A percentile compares a stretch with the other conserved stretches of the same genome.
phyloP scores from a whole-genome alignment of 2,113 vertebrate species.

The Entelurus aequoreus region DNA sequence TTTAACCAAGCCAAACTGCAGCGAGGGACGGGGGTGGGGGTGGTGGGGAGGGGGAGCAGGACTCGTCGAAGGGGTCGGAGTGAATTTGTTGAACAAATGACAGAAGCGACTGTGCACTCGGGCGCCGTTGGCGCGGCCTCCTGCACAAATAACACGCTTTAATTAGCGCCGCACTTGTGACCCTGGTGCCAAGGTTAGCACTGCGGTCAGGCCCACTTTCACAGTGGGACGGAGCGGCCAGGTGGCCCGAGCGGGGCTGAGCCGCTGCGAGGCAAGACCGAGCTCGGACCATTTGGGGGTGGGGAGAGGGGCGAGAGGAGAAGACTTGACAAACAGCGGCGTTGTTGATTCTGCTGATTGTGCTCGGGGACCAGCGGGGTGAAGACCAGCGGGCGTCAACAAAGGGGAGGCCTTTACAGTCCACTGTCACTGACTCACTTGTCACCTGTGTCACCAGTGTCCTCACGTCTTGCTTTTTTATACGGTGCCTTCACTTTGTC shows the following conservation, averaged over 20 bases:
- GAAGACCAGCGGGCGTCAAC: constrained; percentile 60
- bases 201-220: constrained; percentile 37
- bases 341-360: constrained; percentile 74
- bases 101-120: constrained; percentile 38
- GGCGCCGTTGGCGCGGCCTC: constrained; percentile 45
- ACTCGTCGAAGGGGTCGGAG: constrained; percentile 36
- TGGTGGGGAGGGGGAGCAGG: neutral
- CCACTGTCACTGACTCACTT: constrained; percentile 51
- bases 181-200: constrained; percentile 68
- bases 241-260: constrained; percentile 45
- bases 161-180: constrained; percentile 71
- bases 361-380: constrained; percentile 14
- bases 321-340: constrained; percentile 57
- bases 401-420: constrained; percentile 58
- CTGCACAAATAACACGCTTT: constrained; percentile 58
- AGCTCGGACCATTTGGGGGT: neutral
- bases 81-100: constrained; percentile 61
- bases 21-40: neutral
- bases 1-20: constrained; percentile 37
- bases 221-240: constrained; percentile 48
- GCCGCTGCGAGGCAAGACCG: constrained; percentile 8
- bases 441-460: constrained; percentile 55
- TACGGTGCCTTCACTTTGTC: too few species aligned
- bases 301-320: neutral
- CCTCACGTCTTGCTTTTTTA: constrained; percentile 8